Percentiles rank a stretch among this genome's conserved stretches.
phyloP scores from a whole-genome alignment of 2,113 vertebrate species.

The Sialia sialis region DNA sequence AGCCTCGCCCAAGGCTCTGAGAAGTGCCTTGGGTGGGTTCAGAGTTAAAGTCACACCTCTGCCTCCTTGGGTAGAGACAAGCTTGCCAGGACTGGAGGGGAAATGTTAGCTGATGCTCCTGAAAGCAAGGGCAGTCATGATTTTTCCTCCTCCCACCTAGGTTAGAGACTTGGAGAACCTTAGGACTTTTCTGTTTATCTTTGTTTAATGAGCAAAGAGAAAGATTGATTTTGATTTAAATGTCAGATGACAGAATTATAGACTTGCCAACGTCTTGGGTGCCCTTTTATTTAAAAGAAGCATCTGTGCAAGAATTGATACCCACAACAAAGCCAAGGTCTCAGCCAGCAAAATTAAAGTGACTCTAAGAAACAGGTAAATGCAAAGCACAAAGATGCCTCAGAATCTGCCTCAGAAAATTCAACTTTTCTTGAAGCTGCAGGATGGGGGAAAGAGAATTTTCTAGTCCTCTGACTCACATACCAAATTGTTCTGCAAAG shows the following conservation, averaged over 20 bases:
- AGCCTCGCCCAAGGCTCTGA: background rate
- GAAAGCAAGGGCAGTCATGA: background rate
- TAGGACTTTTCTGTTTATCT: background rate
- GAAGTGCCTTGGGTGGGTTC: background rate
- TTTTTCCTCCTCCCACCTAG: background rate
- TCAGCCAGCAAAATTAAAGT: background rate
- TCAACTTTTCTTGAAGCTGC: background rate
- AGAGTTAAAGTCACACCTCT: background rate
- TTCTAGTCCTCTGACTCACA: background rate
- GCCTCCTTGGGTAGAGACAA: background rate
- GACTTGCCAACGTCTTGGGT: background rate
- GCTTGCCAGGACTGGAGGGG: background rate
- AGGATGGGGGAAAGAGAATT: background rate
- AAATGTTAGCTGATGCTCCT: background rate
- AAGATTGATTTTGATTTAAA: conserved; percentile 43
- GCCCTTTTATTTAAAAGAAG: conserved; percentile 24
- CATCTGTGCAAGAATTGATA: background rate
- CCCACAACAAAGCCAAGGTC: background rate
- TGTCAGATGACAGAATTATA: conserved; percentile 30
- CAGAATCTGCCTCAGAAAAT: background rate
- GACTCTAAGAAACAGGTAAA: background rate
- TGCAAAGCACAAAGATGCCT: background rate
- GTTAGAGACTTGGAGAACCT: background rate
- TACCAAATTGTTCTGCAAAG: background rate
- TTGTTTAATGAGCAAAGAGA: conserved; percentile 8